These are phyloP conservation scores for Sthenelais limicola DNA, from an alignment of 2,888 invertebrate genomes.

Conservation along the genomic window DNA sequence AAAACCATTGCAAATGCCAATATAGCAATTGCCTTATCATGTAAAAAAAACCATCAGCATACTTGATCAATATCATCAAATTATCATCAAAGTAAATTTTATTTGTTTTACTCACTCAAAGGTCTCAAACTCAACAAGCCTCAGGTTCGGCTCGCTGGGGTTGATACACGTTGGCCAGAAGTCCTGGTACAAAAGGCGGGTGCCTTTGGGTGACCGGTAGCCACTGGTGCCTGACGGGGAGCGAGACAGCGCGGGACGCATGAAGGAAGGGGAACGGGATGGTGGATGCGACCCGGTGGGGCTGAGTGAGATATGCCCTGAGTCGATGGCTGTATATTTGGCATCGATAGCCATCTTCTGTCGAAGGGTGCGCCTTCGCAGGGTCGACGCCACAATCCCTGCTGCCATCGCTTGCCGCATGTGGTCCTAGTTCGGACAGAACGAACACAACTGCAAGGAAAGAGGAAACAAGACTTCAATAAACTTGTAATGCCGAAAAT, in stretches of 20 bases:
- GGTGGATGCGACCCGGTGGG: conserved; percentile 51
- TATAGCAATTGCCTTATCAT: too few relatives aligned
- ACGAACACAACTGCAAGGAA: conserved; percentile 33
- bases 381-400: conserved; percentile 54
- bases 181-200: conserved; percentile 50
- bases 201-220: conserved; percentile 37
- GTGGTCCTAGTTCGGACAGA: conserved; percentile 37
- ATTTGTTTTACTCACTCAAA: conserved; percentile 52
- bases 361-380: conserved; percentile 53
- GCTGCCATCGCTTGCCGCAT: conserved; percentile 47
- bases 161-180: conserved; percentile 54
- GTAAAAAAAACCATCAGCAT: too few relatives aligned
- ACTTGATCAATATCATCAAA: too few relatives aligned
- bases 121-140: conserved; percentile 48
- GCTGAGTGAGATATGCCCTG: conserved; percentile 49
- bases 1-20: too few relatives aligned
- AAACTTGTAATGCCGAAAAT: too few relatives aligned
- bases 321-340: conserved; percentile 45
- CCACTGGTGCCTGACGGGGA: conserved; percentile 42
- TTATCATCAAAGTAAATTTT: too few relatives aligned
- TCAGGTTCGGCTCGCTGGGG: conserved; percentile 46
- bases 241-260: conserved; percentile 34
- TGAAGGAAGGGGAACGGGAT: conserved; percentile 49
- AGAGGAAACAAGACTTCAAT: too few relatives aligned
- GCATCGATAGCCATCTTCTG: conserved; percentile 51